Base-by-base conservation (phyloP, 2,797 vertebrate genomes). In the Macrochelys suwanniensis region DNA sequence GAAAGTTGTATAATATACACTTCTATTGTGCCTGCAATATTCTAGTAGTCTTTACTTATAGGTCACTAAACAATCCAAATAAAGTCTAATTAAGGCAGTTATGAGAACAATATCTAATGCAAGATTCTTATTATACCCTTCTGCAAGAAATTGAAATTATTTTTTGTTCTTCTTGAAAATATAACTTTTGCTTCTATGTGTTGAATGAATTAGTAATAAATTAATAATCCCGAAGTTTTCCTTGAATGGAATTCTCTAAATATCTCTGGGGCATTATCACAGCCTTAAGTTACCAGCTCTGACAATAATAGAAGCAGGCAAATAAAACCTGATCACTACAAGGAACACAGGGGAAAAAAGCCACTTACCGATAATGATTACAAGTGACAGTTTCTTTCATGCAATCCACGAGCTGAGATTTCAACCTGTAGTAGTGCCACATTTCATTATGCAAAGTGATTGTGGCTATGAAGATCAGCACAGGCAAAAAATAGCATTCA, bases 361-460 rank as follows among this genome's bases (percentile, higher is more conserved):
- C 47, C 7, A 23, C 56, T 88, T 82, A 33, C 26, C 97, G 93
- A 96, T 88, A 80, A 53, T 89, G 92, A 96, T 96, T 71, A 74
- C 50, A 88, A 95, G 81, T 96, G 96, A 91, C 92, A 94, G 82
- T 84, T 89, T 90, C 77, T 78, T 97, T 96, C 82, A 92, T 88
- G 56, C 61, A 92, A 89, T 82, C 84, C 78, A 85, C 89, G 76
- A 95, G 5, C 61, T 93, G 53, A 76, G 16, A 3, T 94, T 96
- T 97, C 77, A 96, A 83, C 65, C 68, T 95, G 28, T 87, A 56
- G 4, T 83, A 42, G 51, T 95, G 95, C 57, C 93, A 92, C 47
- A 86, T 95, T 47, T 96, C 53, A 84, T 97, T 92, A 97, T 94
- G 80, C 80, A 80, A 94, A 96, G 50, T 74, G 76, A 56, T 57